Conservation (phyloP, 2,888 invertebrate genomes). For the Zhengitettix transpicula region DNA sequence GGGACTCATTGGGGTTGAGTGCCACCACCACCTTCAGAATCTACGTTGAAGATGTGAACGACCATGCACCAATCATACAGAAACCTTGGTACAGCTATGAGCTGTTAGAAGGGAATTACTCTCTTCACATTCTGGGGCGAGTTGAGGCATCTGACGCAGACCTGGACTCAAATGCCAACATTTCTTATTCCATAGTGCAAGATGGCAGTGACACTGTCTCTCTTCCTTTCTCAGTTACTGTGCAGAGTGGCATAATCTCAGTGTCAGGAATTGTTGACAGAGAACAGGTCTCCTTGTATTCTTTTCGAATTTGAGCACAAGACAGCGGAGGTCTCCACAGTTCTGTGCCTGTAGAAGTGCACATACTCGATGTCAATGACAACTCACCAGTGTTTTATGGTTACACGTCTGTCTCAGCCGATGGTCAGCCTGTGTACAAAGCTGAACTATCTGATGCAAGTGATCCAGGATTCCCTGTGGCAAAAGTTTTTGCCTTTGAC, state of each 20-base stretch:
- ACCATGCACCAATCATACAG: slow-evolving; percentile 67
- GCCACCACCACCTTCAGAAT: slow-evolving; percentile 53
- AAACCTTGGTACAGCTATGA: slow-evolving; percentile 72
- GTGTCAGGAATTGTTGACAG: slow-evolving; percentile 63
- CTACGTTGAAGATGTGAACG: slow-evolving; percentile 63
- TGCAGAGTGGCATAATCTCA: slow-evolving; percentile 47
- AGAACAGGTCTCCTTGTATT: slow-evolving; percentile 47
- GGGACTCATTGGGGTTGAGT: slow-evolving; percentile 55
- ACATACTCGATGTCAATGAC: slow-evolving; percentile 64
- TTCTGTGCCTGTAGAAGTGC: slow-evolving; percentile 49
- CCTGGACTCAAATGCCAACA: slow-evolving; percentile 60
- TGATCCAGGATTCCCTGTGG: slow-evolving; percentile 54
- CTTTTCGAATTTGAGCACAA: slow-evolving; percentile 51
- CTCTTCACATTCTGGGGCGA: slow-evolving; percentile 53
- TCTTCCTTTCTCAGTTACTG: slow-evolving; percentile 54
- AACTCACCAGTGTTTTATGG: slow-evolving; percentile 74
- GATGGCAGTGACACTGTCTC: slow-evolving; percentile 18
- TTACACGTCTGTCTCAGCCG: too few species aligned
- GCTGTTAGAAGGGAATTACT: slow-evolving; percentile 61
- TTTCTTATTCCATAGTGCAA: slow-evolving; percentile 41
- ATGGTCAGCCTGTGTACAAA: slow-evolving; percentile 60
- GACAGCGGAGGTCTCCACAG: slow-evolving; percentile 62
- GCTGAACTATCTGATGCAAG: slow-evolving; percentile 61
- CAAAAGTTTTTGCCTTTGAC: slow-evolving; percentile 66
- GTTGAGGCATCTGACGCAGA: slow-evolving; percentile 66